Percentiles rank a stretch among this genome's conserved stretches.
phyloP scores from a whole-genome alignment of 64 coral and sea anemone species.

The Montipora efflorescens region DNA sequence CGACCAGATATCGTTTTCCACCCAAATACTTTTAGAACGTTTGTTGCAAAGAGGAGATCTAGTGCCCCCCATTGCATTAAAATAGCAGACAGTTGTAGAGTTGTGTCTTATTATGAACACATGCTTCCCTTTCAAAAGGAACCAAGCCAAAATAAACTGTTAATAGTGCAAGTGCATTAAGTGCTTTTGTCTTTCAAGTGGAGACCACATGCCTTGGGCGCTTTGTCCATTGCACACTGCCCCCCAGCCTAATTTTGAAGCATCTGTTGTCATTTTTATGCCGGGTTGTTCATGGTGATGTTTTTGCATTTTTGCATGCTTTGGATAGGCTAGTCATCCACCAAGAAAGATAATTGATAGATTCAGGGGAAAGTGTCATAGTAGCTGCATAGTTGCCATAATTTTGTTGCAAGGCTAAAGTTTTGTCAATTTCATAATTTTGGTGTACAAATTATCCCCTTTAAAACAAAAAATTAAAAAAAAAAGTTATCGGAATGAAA shows the following conservation, averaged over 20 bases:
- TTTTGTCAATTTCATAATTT: constrained; percentile 64
- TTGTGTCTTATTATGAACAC: constrained; percentile 54
- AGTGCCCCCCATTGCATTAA: constrained; percentile 67
- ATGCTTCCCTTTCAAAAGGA: constrained; percentile 47
- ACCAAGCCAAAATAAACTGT: constrained; percentile 38
- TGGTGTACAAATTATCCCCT: too few species aligned
- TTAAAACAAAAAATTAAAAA: too few species aligned
- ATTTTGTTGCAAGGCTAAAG: constrained; percentile 40
- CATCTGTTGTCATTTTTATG: constrained; percentile 56
- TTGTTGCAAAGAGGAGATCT: constrained; percentile 33
- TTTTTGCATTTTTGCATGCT: constrained; percentile 41
- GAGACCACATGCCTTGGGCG: constrained; percentile 24
- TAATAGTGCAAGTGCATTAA: constrained; percentile 57
- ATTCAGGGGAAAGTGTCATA: constrained; percentile 60
- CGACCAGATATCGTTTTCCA: constrained; percentile 56
- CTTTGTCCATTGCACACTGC: not conserved
- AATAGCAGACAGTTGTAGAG: constrained; percentile 60
- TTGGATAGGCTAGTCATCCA: constrained; percentile 55
- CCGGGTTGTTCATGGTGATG: constrained; percentile 26
- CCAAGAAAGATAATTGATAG: constrained; percentile 44
- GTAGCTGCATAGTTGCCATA: constrained; percentile 45
- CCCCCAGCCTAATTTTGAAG: constrained; percentile 43
- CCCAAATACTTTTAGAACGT: constrained; percentile 30
- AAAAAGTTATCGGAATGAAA: too few species aligned
- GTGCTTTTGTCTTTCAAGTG: constrained; percentile 18